Percentiles rank a stretch among this genome's conserved stretches.
These are phyloP conservation scores for Menidia menidia DNA, from an alignment of 2,797 vertebrate genomes.

Conservation along the genomic window DNA sequence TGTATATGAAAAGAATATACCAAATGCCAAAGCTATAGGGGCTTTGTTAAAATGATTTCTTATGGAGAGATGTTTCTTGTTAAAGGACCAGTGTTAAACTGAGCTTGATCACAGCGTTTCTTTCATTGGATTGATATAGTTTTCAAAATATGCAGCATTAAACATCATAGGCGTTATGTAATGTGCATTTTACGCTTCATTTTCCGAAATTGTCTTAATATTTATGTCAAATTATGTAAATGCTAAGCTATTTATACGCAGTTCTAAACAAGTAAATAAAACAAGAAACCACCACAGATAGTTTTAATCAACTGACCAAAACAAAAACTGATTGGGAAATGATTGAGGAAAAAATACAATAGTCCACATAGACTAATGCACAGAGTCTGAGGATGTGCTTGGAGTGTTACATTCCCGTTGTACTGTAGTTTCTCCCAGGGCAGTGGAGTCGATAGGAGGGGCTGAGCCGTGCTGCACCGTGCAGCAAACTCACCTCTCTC, in stretches of 20 bases:
- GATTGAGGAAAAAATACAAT: slow-evolving; percentile 1
- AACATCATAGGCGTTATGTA: neutral
- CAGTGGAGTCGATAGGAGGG: slow-evolving; percentile 64
- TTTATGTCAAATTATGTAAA: neutral
- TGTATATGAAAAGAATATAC: slow-evolving; percentile 44
- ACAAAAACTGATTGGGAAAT: neutral
- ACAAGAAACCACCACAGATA: neutral
- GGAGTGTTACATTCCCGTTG: slow-evolving; percentile 31
- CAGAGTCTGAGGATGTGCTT: neutral
- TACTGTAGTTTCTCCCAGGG: slow-evolving; percentile 58
- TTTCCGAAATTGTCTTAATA: neutral
- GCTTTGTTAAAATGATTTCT: slow-evolving; percentile 27
- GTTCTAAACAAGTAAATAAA: neutral
- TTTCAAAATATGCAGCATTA: slow-evolving; percentile 4
- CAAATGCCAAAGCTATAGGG: slow-evolving; percentile 16
- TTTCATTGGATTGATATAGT: slow-evolving; percentile 7
- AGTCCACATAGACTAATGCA: slow-evolving; percentile 14
- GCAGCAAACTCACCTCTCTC: slow-evolving; percentile 71
- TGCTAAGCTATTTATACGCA: neutral
- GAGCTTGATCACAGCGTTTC: neutral
- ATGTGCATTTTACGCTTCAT: neutral
- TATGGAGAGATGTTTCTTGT: neutral
- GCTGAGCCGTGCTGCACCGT: slow-evolving; percentile 61
- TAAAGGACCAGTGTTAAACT: slow-evolving; percentile 20
- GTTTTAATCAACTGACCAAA: neutral